Evolutionary conservation across 1,140 invertebrate species (phyloP), one percentile per base, ranked within the genome.

Genomic region (Thereuonema tuberculata): DNA sequence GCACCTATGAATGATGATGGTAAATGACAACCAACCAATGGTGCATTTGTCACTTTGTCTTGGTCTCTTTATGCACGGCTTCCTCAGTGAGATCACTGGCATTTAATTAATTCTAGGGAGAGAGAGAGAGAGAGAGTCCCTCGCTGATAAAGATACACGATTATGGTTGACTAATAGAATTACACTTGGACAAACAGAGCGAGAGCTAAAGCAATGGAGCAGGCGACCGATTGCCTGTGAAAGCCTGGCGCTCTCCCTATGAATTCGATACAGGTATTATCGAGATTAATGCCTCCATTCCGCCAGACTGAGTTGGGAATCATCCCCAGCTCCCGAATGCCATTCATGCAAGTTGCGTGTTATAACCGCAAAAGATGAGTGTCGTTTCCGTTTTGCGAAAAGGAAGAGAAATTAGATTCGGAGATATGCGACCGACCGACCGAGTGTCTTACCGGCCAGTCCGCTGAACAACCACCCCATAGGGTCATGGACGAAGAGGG

Each of bases 31-130:
- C 14, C 53, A 29, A 29, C 17, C 53, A 14, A 12, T 17, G 53
- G 9, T 55, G 14, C 53, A 29, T 55, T 55, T 29, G 53, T 55
- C 53, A 55, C 53, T 29, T 55, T 55, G 24, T 55, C 53, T 55
- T 25, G 12, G 21, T 5, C 3, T 20, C 21, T 50, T 50, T 50
- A 50, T 50, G 48, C 48, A 50, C 48, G 48, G 48, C 21, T 50
- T 20, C 17, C 48, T 50, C 48, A 21, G 48, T 5, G 48, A 5
- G 48, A 12, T 50, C 48, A 17, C 9, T 21, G 48, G 31, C 31
- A 9, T 37, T 37, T 37, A 5, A 37, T 50, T 50, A 50, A 50
- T 50, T 50, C 48, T 20, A 50, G 9, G 5, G 48, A 50, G 21
- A 50, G 48, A 5, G 5, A 43, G 37, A 43, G 37, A n/a, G 9